Evolutionary conservation across 2,888 invertebrate species (phyloP).

Genomic region (Hirudinaria manillensis): DNA sequence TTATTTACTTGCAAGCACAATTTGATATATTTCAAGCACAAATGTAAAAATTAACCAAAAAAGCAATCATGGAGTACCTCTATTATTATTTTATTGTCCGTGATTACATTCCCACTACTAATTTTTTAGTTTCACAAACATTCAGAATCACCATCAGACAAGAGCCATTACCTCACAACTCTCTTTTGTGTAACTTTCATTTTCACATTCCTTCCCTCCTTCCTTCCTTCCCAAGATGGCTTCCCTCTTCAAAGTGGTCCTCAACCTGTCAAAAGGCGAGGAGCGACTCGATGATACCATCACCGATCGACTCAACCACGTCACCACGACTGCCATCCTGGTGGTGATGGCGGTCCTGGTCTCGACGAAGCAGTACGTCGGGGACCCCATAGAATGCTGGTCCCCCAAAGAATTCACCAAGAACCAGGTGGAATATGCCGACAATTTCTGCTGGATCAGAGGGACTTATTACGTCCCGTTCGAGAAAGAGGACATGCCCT

Average conservation of each 20-base stretch:
- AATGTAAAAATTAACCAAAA: too few relatives aligned
- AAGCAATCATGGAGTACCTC: too few relatives aligned
- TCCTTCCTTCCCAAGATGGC: constrained; percentile 6
- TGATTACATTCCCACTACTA: not conserved
- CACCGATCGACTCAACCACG: constrained; percentile 38
- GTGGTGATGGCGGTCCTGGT: constrained; percentile 40
- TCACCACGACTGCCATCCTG: constrained; percentile 38
- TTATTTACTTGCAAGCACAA: too few relatives aligned
- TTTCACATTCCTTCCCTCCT: not conserved
- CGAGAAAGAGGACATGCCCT: constrained; percentile 32
- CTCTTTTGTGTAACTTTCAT: not conserved
- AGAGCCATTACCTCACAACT: not conserved
- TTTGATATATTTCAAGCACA: too few relatives aligned
- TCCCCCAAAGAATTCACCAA: constrained; percentile 41
- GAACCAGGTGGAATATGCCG: constrained; percentile 39
- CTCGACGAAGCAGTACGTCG: constrained; percentile 40
- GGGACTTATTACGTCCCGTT: constrained; percentile 41
- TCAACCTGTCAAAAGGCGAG: constrained; percentile 42
- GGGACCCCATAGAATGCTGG: constrained; percentile 41
- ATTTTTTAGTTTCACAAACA: not conserved
- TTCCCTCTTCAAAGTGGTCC: constrained; percentile 40
- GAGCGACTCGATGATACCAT: constrained; percentile 40
- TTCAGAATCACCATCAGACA: not conserved
- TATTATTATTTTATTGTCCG: too few relatives aligned
- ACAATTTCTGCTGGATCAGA: constrained; percentile 40